Base-by-base conservation (phyloP, 2,888 invertebrate genomes). In the Epirrhoe alternata region DNA sequence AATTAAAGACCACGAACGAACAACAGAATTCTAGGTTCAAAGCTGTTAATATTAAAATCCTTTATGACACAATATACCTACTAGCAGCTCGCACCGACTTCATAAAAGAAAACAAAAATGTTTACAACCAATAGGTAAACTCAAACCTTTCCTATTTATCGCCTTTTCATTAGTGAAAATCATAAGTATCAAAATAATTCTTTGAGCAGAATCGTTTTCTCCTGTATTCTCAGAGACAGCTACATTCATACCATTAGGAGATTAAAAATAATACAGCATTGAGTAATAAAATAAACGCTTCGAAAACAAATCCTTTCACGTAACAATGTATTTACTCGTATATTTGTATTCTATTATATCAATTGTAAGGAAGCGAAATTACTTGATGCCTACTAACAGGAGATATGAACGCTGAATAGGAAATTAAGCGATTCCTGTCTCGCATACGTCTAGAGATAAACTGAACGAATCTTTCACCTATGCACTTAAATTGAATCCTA, bases 351-450 rank as follows among this genome's bases (percentile, higher is more conserved):
- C 5, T 45, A 45, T 30, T 55, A 0, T 56, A 56, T 30, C 47
- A 30, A 56, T 56, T 16, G 47, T 45, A 16, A 47, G 57, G 52
- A 54, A 54, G 51, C 50, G 49, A 45, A 45, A 55, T 59, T 35
- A 55, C 54, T 50, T 51, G 57, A 54, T 51, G 55, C 55, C 45
- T 54, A 63, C 56, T 50, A 60, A 51, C 47, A 33, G 52, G 60
- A 55, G 56, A 47, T 60, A 56, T 60, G 55, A 56, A 67, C 60
- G 63, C 60, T 64, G 60, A 64, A 64, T 61, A 68, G 52, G 55
- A 63, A 67, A 61, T 60, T 47, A 64, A 68, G 56, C 51, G 63
- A 52, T 62, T 62, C 55, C 66, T 66, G 66, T 64, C 63, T 61
- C 53, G 49, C 42, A 49, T 56, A 31, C 47, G 60, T 61, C 63